Percentiles rank a stretch among this genome's conserved stretches.
Conservation (phyloP, 2,888 invertebrate genomes). For the Elmis aenea region DNA sequence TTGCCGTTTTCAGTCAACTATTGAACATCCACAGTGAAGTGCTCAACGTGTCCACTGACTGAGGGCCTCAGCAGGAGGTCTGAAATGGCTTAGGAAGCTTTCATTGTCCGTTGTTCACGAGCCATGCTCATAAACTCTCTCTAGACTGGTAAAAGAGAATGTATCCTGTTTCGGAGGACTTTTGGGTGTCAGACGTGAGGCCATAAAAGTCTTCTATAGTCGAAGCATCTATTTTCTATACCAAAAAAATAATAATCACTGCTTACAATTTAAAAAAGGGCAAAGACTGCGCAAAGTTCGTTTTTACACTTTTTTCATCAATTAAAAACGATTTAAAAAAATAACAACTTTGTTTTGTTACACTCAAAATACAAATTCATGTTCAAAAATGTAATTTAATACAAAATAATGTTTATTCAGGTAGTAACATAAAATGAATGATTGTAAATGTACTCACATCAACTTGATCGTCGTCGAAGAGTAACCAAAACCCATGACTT, state of each 20-base stretch:
- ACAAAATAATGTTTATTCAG: slow-evolving; percentile 5
- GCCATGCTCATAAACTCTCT: slow-evolving; percentile 37
- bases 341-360: too few species aligned
- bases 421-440: not conserved
- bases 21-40: too few species aligned
- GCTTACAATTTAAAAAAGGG: slow-evolving; percentile 7
- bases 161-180: slow-evolving; percentile 99
- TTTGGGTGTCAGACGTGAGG: slow-evolving; percentile 95
- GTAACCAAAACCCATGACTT: slow-evolving; percentile 97
- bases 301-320: not conserved
- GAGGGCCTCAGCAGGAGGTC: too few species aligned
- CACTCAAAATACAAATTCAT: too few species aligned
- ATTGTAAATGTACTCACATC: slow-evolving; percentile 71
- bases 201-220: slow-evolving; percentile 99
- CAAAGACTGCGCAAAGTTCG: not conserved
- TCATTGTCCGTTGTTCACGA: too few species aligned
- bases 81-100: too few species aligned
- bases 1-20: too few species aligned
- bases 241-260: slow-evolving; percentile 25
- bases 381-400: too few species aligned
- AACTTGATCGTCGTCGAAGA: slow-evolving; percentile 99
- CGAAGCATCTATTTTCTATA: slow-evolving; percentile 97
- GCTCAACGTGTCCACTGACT: too few species aligned
- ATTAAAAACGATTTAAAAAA: not conserved
- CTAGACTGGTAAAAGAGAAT: slow-evolving; percentile 97